phyloP scores from a whole-genome alignment of 2,888 invertebrate species.

The Cosmorhoe ocellata region DNA sequence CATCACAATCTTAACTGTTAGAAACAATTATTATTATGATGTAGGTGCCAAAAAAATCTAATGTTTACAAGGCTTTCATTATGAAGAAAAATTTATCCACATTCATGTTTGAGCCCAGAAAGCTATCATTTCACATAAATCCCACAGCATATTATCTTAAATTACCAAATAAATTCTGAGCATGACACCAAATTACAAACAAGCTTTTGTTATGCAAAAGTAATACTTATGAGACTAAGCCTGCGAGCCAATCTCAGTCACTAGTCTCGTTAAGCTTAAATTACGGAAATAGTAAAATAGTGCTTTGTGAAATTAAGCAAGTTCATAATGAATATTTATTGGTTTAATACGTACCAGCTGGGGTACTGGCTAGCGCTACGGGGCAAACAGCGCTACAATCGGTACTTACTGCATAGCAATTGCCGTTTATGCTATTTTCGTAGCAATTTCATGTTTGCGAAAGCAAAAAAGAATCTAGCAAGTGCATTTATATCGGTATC shows the following conservation, averaged over 20 bases:
- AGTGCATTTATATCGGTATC: slow-evolving; percentile 3
- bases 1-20: too few relatives aligned
- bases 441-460: slow-evolving; percentile 30
- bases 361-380: slow-evolving; percentile 41
- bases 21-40: too few relatives aligned
- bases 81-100: too few relatives aligned
- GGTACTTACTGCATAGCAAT: slow-evolving; percentile 61
- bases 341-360: slow-evolving; percentile 76
- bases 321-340: slow-evolving; percentile 80
- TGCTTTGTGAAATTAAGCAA: slow-evolving; percentile 75
- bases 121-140: neutral
- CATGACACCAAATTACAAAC: slow-evolving; percentile 23
- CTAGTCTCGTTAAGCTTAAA: slow-evolving; percentile 63
- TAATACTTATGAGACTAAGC: slow-evolving; percentile 32
- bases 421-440: slow-evolving; percentile 62
- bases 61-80: too few relatives aligned
- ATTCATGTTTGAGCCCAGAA: too few relatives aligned
- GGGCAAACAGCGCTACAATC: slow-evolving; percentile 62
- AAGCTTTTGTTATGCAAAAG: slow-evolving; percentile 34
- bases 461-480: slow-evolving; percentile 19
- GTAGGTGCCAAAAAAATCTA: too few relatives aligned
- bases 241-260: slow-evolving; percentile 38
- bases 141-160: neutral
- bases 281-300: slow-evolving; percentile 75
- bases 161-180: slow-evolving; percentile 18